phyloP scores from a whole-genome alignment of 2,888 invertebrate genomes.

The Stenotaenia linearis region DNA sequence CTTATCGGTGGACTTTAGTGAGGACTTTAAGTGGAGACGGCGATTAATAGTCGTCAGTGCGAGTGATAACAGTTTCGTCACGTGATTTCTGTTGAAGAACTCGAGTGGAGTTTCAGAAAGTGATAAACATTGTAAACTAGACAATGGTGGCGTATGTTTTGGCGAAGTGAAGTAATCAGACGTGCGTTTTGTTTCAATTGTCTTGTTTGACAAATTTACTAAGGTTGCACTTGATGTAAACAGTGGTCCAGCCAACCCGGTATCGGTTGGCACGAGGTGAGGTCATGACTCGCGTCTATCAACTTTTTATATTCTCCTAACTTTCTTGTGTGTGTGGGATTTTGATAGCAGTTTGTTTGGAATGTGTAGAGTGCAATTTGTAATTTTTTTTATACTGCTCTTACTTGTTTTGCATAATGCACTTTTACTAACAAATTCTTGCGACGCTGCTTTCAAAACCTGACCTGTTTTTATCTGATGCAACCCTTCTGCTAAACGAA shows the following conservation, averaged over 20 bases:
- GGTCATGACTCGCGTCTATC: background rate
- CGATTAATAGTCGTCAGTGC: no score
- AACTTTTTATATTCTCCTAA: background rate
- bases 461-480: background rate
- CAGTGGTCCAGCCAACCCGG: background rate
- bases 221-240: background rate
- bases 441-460: background rate
- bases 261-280: background rate
- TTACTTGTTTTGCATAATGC: background rate
- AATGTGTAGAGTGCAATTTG: conserved; percentile 9
- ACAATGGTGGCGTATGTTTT: no score
- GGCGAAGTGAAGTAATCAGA: no score
- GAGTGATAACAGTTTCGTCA: no score
- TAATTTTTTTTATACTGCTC: background rate
- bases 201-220: background rate
- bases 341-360: background rate
- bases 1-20: background rate
- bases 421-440: background rate
- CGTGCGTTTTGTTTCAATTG: no score
- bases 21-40: no score
- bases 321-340: conserved; percentile 4
- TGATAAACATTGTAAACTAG: no score
- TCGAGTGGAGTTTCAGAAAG: no score
- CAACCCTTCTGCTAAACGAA: background rate
- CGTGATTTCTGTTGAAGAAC: no score